Conservation (phyloP, 2,888 invertebrate species). For the Temnothorax unifasciatus region DNA sequence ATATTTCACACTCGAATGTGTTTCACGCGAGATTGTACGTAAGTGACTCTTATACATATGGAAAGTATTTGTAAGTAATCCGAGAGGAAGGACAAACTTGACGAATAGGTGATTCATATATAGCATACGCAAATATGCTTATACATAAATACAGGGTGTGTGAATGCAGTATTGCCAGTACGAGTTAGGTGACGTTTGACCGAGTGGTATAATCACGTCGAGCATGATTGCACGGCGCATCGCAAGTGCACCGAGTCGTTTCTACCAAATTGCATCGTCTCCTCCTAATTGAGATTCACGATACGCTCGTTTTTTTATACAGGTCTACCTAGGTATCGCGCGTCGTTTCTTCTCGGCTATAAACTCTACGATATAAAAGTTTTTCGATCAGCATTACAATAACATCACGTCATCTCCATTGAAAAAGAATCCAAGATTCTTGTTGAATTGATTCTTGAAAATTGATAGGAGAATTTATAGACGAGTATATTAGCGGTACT, state of each 20-base stretch:
- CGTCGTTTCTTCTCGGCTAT: neutral
- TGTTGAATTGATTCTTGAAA: too few relatives aligned
- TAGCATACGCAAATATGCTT: conserved; percentile 71
- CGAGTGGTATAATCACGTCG: conserved; percentile 59
- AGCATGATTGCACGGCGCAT: conserved; percentile 33
- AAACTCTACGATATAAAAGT: conserved; percentile 18
- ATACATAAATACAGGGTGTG: conserved; percentile 74
- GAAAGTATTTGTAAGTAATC: conserved; percentile 54
- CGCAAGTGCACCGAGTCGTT: conserved; percentile 42
- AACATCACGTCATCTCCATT: neutral
- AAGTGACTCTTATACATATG: conserved; percentile 49
- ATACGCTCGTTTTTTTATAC: conserved; percentile 42
- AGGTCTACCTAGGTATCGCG: conserved; percentile 15
- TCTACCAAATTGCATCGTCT: conserved; percentile 50
- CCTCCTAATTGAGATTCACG: conserved; percentile 34
- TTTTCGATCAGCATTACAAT: neutral
- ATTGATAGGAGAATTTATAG: conserved; percentile 7
- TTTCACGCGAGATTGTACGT: conserved; percentile 42
- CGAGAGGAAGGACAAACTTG: conserved; percentile 58
- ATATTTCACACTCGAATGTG: conserved; percentile 26
- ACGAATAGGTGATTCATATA: conserved; percentile 58
- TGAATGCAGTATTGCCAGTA: conserved; percentile 75
- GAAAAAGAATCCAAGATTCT: neutral
- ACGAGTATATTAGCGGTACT: conserved; percentile 28
- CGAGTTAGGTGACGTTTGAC: conserved; percentile 60